phyloP scores from a whole-genome alignment of 1,140 invertebrate genomes.

The Bombus vancouverensis region DNA sequence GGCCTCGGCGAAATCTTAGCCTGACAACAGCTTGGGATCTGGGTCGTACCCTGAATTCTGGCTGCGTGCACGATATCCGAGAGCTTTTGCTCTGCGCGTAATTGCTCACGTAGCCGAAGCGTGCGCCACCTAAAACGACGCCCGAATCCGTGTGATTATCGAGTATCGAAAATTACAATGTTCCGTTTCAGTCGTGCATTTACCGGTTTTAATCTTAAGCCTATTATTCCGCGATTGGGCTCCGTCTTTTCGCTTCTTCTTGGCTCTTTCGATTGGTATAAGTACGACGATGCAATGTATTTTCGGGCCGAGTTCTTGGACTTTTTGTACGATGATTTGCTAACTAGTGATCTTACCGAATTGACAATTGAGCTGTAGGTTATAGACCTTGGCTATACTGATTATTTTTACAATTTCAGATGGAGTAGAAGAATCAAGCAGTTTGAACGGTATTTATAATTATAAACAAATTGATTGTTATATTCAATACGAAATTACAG shows the following conservation, averaged over 20 bases:
- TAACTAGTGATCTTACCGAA: too few species aligned
- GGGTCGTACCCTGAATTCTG: constrained; percentile 78
- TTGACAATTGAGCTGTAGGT: too few species aligned
- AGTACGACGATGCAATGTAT: background rate
- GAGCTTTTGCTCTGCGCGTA: constrained; percentile 42
- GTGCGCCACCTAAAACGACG: constrained; percentile 56
- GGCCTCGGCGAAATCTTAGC: constrained; percentile 66
- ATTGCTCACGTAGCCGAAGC: constrained; percentile 59
- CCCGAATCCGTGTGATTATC: constrained; percentile 58
- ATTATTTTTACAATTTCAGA: too few species aligned
- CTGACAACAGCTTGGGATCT: constrained; percentile 69
- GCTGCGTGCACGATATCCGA: constrained; percentile 57
- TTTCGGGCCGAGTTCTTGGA: background rate
- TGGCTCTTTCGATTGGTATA: background rate
- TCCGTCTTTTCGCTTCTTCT: background rate
- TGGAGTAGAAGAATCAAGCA: too few species aligned
- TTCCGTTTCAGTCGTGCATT: constrained; percentile 38
- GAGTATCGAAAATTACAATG: constrained; percentile 65
- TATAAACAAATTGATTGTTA: background rate
- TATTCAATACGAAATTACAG: background rate
- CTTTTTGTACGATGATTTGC: too few species aligned
- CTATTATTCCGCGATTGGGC: constrained; percentile 23
- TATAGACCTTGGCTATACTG: too few species aligned
- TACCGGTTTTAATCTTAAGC: constrained; percentile 43
- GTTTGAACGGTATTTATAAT: background rate